Evolutionary conservation across 2,797 vertebrate species (phyloP), one percentile per base, ranked within the genome.

Genomic region (Gobio occitaniae): DNA sequence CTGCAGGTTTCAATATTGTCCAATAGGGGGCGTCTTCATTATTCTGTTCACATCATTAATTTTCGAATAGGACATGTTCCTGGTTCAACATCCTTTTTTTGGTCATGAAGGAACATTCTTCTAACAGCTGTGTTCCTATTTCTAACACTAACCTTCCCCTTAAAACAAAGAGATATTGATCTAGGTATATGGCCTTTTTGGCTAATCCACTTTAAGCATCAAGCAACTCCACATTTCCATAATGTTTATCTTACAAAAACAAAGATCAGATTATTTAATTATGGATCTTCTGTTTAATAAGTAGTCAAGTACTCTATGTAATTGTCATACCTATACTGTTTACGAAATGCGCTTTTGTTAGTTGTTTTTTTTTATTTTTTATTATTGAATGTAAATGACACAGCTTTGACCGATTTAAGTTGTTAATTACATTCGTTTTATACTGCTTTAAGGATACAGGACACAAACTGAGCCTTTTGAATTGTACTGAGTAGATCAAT

Each of bases 11-110:
- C 1, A 9, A 19, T 25, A 25, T 47, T 56, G 16, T 78, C 86
- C 88, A 85, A 48, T 29, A 87, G 86, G 56, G 76, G 80, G 83
- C 59, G 36, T 15, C 61, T 38, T 65, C 4, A 9, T 56, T 81
- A 4, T 8, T 82, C 47, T 63, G 5, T 59, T 47, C 36, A 41
- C 21, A 17, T 2, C 16, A 7, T 4, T 66, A 0, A 21, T 15
- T 36, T 68, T 2, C 29, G 15, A 11, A 25, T n/a, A 65, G 29
- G 47, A 19, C 44, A 3, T 70, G 3, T 47, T 81, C 36, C 52
- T 71, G 16, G 5, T 32, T 59, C 36, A 25, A 44, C 38, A 81
- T 4, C 2, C 2, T 17, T 48, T 16, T 25, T 50, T 72, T 50
- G 5, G 52, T 47, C n/a, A 44, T 17, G n/a, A n/a, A 41, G 32